Conservation (phyloP, 2,888 invertebrate genomes). For the Trisateles emortualis region DNA sequence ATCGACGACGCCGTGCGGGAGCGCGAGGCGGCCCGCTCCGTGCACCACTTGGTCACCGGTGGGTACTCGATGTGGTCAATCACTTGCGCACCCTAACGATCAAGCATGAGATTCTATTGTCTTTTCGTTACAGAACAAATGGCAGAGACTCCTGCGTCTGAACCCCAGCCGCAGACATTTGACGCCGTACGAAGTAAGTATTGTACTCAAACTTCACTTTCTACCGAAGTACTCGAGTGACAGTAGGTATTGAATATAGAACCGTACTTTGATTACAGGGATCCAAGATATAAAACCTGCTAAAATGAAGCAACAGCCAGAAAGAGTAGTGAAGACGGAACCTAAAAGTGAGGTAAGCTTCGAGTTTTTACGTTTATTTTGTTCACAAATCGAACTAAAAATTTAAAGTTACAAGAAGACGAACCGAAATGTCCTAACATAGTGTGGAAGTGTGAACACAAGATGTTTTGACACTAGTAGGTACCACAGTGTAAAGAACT, state of each 20-base stretch:
- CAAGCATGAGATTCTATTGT: background rate
- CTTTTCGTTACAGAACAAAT: constrained; percentile 41
- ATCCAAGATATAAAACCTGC: constrained; percentile 35
- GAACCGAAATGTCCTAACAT: too few relatives aligned
- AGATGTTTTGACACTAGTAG: too few relatives aligned
- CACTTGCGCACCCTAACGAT: too few relatives aligned
- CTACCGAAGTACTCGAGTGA: too few relatives aligned
- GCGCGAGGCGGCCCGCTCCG: constrained; percentile 50
- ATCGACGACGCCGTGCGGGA: constrained; percentile 53
- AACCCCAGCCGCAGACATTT: constrained; percentile 36
- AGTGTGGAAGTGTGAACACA: too few relatives aligned
- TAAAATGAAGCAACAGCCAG: constrained; percentile 25
- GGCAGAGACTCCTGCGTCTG: constrained; percentile 27
- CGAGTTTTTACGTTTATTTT: background rate
- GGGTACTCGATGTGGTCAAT: too few relatives aligned
- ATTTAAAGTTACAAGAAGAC: too few relatives aligned
- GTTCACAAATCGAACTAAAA: too few relatives aligned
- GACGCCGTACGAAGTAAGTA: constrained; percentile 51
- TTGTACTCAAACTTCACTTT: background rate
- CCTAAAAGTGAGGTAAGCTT: constrained; percentile 17
- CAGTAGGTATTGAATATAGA: too few relatives aligned
- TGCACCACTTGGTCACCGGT: constrained; percentile 45
- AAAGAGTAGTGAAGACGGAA: constrained; percentile 30
- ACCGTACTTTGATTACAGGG: constrained; percentile 29
- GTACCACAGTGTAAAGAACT: too few relatives aligned